These are phyloP conservation scores for Augochlorella aurata DNA, from an alignment of 2,888 invertebrate species.

Conservation along the genomic window DNA sequence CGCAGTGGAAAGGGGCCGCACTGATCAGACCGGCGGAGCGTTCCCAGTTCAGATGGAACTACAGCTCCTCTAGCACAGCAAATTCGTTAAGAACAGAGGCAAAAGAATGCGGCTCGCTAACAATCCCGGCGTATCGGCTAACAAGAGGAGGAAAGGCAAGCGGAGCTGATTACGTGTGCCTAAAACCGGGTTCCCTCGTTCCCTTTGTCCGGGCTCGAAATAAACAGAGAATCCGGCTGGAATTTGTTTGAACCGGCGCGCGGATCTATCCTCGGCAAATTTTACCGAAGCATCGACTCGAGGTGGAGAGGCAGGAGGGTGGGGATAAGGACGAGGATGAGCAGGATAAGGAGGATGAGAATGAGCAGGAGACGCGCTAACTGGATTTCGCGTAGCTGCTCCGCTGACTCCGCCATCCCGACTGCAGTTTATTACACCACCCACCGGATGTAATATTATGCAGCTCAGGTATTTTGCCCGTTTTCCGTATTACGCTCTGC, in stretches of 20 bases:
- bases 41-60: background rate
- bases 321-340: too few relatives aligned
- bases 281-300: background rate
- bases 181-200: background rate
- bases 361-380: background rate
- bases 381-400: background rate
- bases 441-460: constrained; percentile 52
- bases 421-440: constrained; percentile 55
- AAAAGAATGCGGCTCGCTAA: constrained; percentile 4
- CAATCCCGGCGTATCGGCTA: constrained; percentile 5
- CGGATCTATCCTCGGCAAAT: background rate
- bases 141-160: background rate
- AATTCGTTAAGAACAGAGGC: constrained; percentile 9
- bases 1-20: background rate
- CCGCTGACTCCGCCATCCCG: background rate
- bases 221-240: background rate
- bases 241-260: background rate
- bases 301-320: background rate
- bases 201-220: background rate
- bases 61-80: background rate
- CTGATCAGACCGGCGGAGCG: background rate
- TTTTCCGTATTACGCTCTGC: constrained; percentile 56
- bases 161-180: constrained; percentile 12
- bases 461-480: constrained; percentile 45
- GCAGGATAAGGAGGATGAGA: background rate